Evolutionary conservation across 1,140 invertebrate species (phyloP), one percentile per base, ranked within the genome.

Genomic region (Oryctes rhinoceros): DNA sequence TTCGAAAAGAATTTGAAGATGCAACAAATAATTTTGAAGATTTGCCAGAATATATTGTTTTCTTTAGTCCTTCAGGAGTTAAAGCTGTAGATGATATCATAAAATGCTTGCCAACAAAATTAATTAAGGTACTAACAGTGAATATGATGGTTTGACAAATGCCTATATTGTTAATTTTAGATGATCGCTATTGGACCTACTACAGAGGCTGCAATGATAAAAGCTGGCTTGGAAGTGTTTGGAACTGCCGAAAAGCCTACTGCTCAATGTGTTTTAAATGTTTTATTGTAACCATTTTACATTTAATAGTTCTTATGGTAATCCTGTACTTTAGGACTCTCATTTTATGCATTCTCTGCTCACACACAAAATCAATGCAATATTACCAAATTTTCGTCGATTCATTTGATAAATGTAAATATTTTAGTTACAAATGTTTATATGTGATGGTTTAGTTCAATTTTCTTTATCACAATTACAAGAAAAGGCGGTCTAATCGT

Each of bases 31-130:
- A 84, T 80, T 86, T 83, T 81, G 81, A 53, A 74, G 79, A 78
- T 18, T 81, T 87, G 15, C 86, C 88, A 30, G 84, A 87, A 79
- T 86, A 81, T 84, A 80, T 89, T 9, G 86, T 89, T 24, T 90
- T 88, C 83, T 90, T 89, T 82, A 90, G 89, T 85, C 89, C 89
- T 10, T 89, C 89, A 30, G 89, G 89, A 76, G 85, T 88, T 11
- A 84, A 86, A 79, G 84, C 82, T 80, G 78, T 81, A 37, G 11
- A 85, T 11, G 83, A 81, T 76, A 79, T 84, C 80, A 85, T 86
- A 62, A 83, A 85, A 82, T 81, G 84, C 37, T 80, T 86, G 10
- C 76, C 76, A 49, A 79, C 84, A 79, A 74, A 82, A 65, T 67
- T 86, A 78, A 83, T 88, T 59, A 86, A 84, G 79, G 80, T 85